These are phyloP conservation scores for Laticauda laticaudata DNA, from an alignment of 2,113 vertebrate genomes.

Conservation along the genomic window DNA sequence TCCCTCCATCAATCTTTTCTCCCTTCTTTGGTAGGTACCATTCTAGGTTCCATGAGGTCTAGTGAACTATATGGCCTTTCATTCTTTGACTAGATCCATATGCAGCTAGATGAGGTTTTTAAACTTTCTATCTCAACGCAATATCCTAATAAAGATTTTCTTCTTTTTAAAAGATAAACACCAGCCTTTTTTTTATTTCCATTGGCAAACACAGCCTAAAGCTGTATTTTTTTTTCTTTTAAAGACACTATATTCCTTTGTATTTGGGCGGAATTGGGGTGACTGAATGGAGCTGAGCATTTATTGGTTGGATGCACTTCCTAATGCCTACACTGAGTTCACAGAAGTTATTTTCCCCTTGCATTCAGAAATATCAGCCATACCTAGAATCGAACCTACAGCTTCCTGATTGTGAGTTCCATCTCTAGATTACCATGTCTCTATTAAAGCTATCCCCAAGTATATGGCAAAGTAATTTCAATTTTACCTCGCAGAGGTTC, in stretches of 20 bases:
- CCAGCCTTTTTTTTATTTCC: neutral
- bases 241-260: neutral
- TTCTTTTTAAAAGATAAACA: neutral
- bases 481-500: constrained; percentile 72
- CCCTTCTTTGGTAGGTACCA: neutral
- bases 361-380: neutral
- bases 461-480: neutral
- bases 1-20: neutral
- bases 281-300: neutral
- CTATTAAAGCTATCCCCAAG: neutral
- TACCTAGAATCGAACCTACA: neutral
- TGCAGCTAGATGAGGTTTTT: neutral
- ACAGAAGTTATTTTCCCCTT: neutral
- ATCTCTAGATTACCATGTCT: neutral
- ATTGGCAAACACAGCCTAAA: neutral
- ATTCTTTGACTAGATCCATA: neutral
- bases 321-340: neutral
- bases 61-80: neutral
- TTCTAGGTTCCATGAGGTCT: neutral
- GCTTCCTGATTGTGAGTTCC: neutral
- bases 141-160: neutral
- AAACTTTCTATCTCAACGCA: neutral
- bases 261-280: neutral
- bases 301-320: neutral
- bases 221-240: neutral